These are phyloP conservation scores for Conchocele bisecta DNA, from an alignment of 2,888 invertebrate genomes.

Conservation along the genomic window DNA sequence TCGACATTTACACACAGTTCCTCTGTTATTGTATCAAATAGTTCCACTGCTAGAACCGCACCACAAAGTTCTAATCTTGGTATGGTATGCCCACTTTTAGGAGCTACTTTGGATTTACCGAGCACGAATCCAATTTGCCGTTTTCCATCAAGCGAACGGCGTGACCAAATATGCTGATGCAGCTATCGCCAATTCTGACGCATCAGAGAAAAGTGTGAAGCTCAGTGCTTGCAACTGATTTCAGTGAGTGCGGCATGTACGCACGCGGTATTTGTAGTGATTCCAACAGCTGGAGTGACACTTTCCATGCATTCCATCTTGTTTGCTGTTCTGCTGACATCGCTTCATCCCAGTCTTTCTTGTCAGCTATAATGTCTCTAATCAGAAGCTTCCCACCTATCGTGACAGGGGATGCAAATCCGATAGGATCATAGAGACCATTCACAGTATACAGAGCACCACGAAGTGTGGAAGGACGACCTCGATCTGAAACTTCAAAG, in stretches of 20 bases:
- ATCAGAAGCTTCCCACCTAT: slow-evolving; percentile 48
- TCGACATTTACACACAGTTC: slow-evolving; percentile 18
- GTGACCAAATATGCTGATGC: slow-evolving; percentile 55
- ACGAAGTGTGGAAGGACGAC: slow-evolving; percentile 44
- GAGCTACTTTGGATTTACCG: slow-evolving; percentile 61
- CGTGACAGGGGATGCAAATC: slow-evolving; percentile 27
- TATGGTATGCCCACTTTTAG: slow-evolving; percentile 49
- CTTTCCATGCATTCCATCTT: slow-evolving; percentile 44
- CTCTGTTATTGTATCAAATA: slow-evolving; percentile 30
- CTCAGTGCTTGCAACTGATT: neutral
- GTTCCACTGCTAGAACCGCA: slow-evolving; percentile 52
- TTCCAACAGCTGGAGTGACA: slow-evolving; percentile 11
- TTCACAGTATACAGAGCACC: slow-evolving; percentile 51
- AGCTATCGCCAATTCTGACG: slow-evolving; percentile 60
- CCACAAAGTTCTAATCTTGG: slow-evolving; percentile 61
- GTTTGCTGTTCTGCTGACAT: slow-evolving; percentile 29
- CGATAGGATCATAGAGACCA: slow-evolving; percentile 29
- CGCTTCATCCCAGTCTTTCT: slow-evolving; percentile 58
- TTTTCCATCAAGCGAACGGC: slow-evolving; percentile 12
- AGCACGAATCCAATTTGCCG: slow-evolving; percentile 57
- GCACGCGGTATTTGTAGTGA: slow-evolving; percentile 19
- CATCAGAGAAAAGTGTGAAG: slow-evolving; percentile 58
- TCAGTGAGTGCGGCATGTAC: slow-evolving; percentile 5
- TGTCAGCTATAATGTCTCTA: slow-evolving; percentile 40
- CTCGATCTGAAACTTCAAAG: slow-evolving; percentile 20